Percentiles rank a stretch among this genome's conserved stretches.
Evolutionary conservation across 2,797 vertebrate species (phyloP).

Genomic region (Takifugu rubripes): DNA sequence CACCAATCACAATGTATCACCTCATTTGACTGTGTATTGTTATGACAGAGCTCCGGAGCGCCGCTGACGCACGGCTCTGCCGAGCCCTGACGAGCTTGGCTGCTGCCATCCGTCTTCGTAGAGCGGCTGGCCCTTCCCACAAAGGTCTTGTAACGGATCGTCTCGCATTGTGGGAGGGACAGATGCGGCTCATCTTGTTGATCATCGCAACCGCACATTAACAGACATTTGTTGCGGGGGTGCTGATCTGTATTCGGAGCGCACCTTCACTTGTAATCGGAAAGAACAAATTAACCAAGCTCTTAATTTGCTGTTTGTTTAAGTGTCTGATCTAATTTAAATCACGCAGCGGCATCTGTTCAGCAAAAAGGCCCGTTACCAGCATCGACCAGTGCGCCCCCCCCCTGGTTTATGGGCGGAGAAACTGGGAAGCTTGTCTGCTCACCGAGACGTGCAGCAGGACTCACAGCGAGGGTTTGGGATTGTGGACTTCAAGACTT

Average conservation of each 20-base stretch:
- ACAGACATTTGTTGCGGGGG: slow-evolving; percentile 49
- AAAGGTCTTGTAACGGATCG: slow-evolving; percentile 38
- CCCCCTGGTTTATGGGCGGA: too few species aligned
- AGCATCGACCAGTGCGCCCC: slow-evolving; percentile 34
- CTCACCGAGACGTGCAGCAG: too few species aligned
- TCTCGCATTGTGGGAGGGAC: slow-evolving; percentile 46
- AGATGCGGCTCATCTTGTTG: slow-evolving; percentile 30
- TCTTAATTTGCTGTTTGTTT: slow-evolving; percentile 79
- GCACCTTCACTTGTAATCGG: slow-evolving; percentile 69
- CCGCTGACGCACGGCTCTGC: slow-evolving; percentile 22
- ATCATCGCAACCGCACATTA: slow-evolving; percentile 57
- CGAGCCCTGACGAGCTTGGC: slow-evolving; percentile 27
- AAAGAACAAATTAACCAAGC: slow-evolving; percentile 76
- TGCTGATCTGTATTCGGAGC: slow-evolving; percentile 56
- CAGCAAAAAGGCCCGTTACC: slow-evolving; percentile 43
- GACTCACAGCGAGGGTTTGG: too few species aligned
- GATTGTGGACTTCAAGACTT: too few species aligned
- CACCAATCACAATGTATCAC: slow-evolving; percentile 52
- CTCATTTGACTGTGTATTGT: slow-evolving; percentile 53
- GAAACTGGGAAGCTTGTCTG: too few species aligned
- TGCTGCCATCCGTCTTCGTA: slow-evolving; percentile 56
- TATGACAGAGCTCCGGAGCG: slow-evolving; percentile 30
- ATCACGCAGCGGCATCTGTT: slow-evolving; percentile 47
- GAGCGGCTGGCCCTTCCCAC: slow-evolving; percentile 48
- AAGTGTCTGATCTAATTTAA: slow-evolving; percentile 68